Percentiles rank a stretch among this genome's conserved stretches.
These are phyloP conservation scores for Diaprepes abbreviatus DNA, from an alignment of 2,888 invertebrate species.

Conservation along the genomic window DNA sequence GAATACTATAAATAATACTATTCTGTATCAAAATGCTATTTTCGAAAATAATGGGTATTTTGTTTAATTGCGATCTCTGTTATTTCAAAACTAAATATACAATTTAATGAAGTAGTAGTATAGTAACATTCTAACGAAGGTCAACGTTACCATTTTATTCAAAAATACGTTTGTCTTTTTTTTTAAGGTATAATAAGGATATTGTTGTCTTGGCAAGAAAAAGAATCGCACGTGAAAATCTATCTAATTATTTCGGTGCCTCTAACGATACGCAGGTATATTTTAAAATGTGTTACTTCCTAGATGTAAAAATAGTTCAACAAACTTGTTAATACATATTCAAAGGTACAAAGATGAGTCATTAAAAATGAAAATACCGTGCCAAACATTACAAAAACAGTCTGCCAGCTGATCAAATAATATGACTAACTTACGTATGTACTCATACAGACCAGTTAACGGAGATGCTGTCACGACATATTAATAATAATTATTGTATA, in stretches of 20 bases:
- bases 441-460: neutral
- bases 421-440: slow-evolving; percentile 24
- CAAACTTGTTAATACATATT: neutral
- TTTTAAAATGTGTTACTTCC: neutral
- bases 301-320: slow-evolving; percentile 1
- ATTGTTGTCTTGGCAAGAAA: too few relatives aligned
- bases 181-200: too few relatives aligned
- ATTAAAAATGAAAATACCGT: slow-evolving; percentile 6
- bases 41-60: too few relatives aligned
- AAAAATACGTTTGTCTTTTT: too few relatives aligned
- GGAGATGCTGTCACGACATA: neutral
- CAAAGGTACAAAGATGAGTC: slow-evolving; percentile 16
- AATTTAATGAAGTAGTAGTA: too few relatives aligned
- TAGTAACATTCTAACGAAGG: too few relatives aligned
- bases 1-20: too few relatives aligned
- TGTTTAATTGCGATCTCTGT: too few relatives aligned
- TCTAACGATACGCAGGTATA: neutral
- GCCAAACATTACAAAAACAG: slow-evolving; percentile 30
- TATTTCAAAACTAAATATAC: too few relatives aligned
- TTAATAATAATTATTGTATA: neutral
- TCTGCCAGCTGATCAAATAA: neutral
- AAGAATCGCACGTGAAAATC: neutral
- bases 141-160: too few relatives aligned
- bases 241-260: neutral
- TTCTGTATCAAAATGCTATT: too few relatives aligned